These are phyloP conservation scores for Drosophila punjabiensis DNA, from an alignment of 1,140 invertebrate genomes.

Conservation along the genomic window DNA sequence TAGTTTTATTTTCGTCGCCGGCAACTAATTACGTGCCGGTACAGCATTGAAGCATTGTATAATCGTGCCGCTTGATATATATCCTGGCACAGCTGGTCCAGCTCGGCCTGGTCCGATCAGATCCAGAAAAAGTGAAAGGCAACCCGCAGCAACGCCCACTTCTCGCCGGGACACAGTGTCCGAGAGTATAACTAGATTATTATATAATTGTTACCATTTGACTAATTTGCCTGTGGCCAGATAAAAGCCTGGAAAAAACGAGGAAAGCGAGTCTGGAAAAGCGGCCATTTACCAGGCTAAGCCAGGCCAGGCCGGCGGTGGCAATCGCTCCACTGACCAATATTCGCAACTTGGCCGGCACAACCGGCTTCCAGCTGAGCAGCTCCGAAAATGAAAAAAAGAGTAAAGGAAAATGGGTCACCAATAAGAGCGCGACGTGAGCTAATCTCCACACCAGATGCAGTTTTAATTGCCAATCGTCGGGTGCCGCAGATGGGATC, in stretches of 20 bases:
- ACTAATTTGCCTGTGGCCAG: conserved; percentile 69
- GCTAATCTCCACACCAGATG: conserved; percentile 59
- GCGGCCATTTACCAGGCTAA: conserved; percentile 50
- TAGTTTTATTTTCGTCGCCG: conserved; percentile 16
- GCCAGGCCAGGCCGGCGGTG: conserved; percentile 29
- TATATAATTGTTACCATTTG: conserved; percentile 76
- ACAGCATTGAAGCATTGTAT: conserved; percentile 57
- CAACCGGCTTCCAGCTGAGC: conserved; percentile 51
- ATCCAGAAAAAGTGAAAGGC: conserved; percentile 71
- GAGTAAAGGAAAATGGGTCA: conserved; percentile 50
- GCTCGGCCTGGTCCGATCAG: conserved; percentile 1
- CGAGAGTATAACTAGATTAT: conserved; percentile 64
- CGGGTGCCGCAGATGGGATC: not conserved
- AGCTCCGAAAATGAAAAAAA: conserved; percentile 26
- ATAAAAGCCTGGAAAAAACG: conserved; percentile 25
- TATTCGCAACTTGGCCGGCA: conserved; percentile 29
- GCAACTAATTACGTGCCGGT: conserved; percentile 42
- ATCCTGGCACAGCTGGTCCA: conserved; percentile 58
- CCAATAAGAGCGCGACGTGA: conserved; percentile 42
- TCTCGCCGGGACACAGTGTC: conserved; percentile 39
- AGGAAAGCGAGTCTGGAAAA: conserved; percentile 42
- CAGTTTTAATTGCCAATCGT: conserved; percentile 75
- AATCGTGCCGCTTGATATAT: conserved; percentile 59
- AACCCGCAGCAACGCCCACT: conserved; percentile 72
- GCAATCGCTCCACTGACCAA: conserved; percentile 72